Base-by-base conservation (phyloP, 2,113 vertebrate genomes). In the Paralichthys olivaceus region DNA sequence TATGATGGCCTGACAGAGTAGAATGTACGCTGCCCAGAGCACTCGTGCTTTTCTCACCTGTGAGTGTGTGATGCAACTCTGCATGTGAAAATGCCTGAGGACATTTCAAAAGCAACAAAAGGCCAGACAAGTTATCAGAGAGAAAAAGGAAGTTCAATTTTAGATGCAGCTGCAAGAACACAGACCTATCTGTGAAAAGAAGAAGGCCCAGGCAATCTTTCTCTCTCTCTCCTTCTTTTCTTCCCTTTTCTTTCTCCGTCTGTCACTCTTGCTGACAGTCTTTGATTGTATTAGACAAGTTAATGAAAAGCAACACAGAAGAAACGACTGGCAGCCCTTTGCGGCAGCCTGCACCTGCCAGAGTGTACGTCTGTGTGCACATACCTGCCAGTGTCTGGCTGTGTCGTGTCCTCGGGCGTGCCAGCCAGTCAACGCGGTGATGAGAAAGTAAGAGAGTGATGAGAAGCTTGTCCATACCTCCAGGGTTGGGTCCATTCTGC, bases 221-320 rank as follows among this genome's bases (percentile, higher is more conserved):
- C n/a, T 53, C 32, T 8, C 55, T 67, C 40, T 75, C 23, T 68
- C 13, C 49, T 53, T 65, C 7, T 45, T 68, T 73, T 57, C 75
- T 80, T 61, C 77, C 43, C 53, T 34, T 67, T 75, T 77, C 85
- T 84, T 73, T 80, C 81, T 72, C 69, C 29, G 37, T 75, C 75
- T 79, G 82, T 87, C 83, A 88, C 73, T 87, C 89, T 60, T 70
- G 69, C 80, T 92, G 89, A 90, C 89, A 90, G 79, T 84, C 90
- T 89, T 89, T 91, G 89, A 90, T 90, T 90, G 75, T 59, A 84
- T 80, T 65, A 85, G 92, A 93, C 92, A 90, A 87, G 86, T 88
- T 90, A 90, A 91, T 92, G 88, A 93, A 93, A 92, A 89, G 89
- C 88, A 88, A 81, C 84, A 87, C 69, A 62, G 79, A 73, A 81